phyloP scores from a whole-genome alignment of 2,888 invertebrate genomes.

The Atherix ibis region DNA sequence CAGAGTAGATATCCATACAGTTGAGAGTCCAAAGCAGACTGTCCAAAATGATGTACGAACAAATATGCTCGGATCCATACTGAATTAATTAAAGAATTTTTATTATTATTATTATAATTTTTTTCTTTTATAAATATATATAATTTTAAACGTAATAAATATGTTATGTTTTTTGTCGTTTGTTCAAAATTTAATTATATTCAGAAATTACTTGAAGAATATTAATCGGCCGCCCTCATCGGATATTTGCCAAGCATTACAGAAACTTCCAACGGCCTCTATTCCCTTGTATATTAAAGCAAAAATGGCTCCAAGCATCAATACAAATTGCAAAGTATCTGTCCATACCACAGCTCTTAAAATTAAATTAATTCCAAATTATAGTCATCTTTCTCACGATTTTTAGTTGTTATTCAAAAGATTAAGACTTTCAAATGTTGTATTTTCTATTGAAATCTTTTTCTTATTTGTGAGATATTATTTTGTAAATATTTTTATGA shows the following conservation, averaged over 20 bases:
- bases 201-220: conserved; percentile 47
- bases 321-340: conserved; percentile 41
- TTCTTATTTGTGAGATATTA: too few species aligned
- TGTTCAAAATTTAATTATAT: too few species aligned
- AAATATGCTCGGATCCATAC: conserved; percentile 43
- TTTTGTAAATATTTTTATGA: too few species aligned
- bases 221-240: conserved; percentile 40
- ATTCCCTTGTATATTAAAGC: conserved; percentile 42
- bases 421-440: too few species aligned
- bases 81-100: conserved; percentile 23
- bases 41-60: conserved; percentile 44
- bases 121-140: too few species aligned
- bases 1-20: conserved; percentile 23
- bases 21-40: conserved; percentile 37
- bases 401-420: too few species aligned
- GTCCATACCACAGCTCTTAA: conserved; percentile 47
- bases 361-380: too few species aligned
- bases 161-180: too few species aligned
- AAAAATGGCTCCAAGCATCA: conserved; percentile 38
- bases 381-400: too few species aligned
- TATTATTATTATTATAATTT: too few species aligned
- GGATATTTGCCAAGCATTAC: conserved; percentile 40
- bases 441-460: too few species aligned
- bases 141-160: too few species aligned
- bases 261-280: conserved; percentile 38